Evolutionary conservation across 1,140 invertebrate species (phyloP).

Genomic region (Conus ventricosus): DNA sequence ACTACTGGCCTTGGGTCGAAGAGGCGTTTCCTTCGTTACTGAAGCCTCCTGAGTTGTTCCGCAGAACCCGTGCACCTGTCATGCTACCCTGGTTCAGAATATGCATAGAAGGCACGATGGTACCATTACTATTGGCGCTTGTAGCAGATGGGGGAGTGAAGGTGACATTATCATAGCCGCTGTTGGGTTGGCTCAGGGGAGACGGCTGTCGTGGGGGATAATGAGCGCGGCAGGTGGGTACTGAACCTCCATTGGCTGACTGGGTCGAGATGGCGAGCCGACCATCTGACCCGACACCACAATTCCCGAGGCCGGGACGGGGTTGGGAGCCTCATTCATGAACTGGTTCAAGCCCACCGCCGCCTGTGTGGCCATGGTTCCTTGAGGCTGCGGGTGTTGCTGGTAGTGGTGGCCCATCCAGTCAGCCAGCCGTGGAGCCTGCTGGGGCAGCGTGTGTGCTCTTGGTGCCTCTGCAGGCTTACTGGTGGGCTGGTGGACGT

Average conservation of each 20-base stretch:
- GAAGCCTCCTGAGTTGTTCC: not conserved
- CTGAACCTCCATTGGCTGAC: not conserved
- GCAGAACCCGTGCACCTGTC: slow-evolving; percentile 19
- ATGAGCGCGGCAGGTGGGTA: not conserved
- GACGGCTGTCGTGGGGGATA: slow-evolving; percentile 16
- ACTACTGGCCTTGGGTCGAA: not conserved
- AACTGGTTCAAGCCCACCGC: not conserved
- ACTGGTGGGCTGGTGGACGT: not conserved
- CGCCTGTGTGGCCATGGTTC: not conserved
- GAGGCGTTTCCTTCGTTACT: not conserved
- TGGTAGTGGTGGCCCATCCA: slow-evolving; percentile 7
- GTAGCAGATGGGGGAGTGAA: not conserved
- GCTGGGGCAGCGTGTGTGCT: not conserved
- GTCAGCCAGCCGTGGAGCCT: not conserved
- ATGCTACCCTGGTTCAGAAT: slow-evolving; percentile 16
- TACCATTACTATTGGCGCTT: not conserved
- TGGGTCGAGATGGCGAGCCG: not conserved
- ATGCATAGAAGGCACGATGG: slow-evolving; percentile 18
- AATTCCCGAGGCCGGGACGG: not conserved
- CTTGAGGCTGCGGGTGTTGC: not conserved
- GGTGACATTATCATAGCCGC: not conserved
- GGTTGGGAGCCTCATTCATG: not conserved
- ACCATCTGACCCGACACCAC: not conserved
- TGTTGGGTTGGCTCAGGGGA: not conserved
- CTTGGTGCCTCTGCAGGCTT: not conserved